Evolutionary conservation across 2,113 vertebrate genomes (phyloP), one percentile per base, ranked within the genome.

Genomic region (Poeciliopsis occidentalis): DNA sequence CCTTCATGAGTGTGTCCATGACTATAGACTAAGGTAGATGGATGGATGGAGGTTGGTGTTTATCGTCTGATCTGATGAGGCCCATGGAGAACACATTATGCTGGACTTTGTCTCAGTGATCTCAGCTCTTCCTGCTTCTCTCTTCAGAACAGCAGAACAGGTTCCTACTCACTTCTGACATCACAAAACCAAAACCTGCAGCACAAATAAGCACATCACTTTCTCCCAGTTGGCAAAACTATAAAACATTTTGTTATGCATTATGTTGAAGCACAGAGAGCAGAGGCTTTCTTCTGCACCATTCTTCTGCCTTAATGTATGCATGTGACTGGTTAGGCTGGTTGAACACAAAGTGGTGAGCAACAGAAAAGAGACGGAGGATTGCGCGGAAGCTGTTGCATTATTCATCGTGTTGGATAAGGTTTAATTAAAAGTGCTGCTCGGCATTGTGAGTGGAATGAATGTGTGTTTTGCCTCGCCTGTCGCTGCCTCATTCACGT

Each of bases 381-480:
- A 81, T 92, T 95, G 93, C 90, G 90, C 90, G 93, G 91, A 95
- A 93, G 88, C 94, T 94, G 95, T 94, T 96, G 95, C 94, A 95
- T 96, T 95, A 96, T 96, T 97, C 96, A 96, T 97, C 87, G 60
- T 94, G 95, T 96, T 96, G 96, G 96, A 96, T 96, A 96, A 97
- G 95, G 94, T 96, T 97, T 97, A 97, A 97, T 98, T 98, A 98
- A 97, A 96, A 96, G 95, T 95, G 95, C 95, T 95, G 96, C 94
- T 95, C 87, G 91, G 92, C 85, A 96, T 96, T 97, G 96, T 96
- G 89, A 81, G 89, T 87, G 90, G 94, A 94, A 95, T 96, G 95
- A 97, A 97, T 97, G 96, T 96, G 93, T 96, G 96, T 96, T 95
- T 96, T 97, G 96, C 95, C 94, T 94, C 92, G 94, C 90, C 95